Evolutionary conservation across 2,113 vertebrate genomes (phyloP), one percentile per base, ranked within the genome.

Genomic region (Erinaceus europaeus): DNA sequence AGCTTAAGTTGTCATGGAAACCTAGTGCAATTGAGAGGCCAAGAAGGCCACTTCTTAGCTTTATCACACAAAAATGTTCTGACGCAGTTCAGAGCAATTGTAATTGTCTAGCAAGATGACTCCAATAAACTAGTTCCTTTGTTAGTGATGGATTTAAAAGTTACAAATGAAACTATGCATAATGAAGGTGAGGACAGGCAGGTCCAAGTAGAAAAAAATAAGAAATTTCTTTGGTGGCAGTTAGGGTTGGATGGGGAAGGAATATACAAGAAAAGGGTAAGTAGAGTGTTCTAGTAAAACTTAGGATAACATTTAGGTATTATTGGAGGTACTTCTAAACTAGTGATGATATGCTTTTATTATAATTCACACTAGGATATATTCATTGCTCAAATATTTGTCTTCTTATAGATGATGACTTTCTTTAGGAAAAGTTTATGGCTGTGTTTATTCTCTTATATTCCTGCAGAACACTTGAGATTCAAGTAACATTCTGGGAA

Each of bases 1-100:
- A 69, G 25, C 48, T 15, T 40, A 4, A 61, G 55, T 92, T 62
- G 90, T 77, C 90, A 17, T 84, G 48, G n/a, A 62, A 71, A 74
- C 74, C 38, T 86, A 73, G 65, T 76, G 40, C 12, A 92, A 27
- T 2, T 72, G 90, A 87, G 38, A 34, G 25, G 5, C 55, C 34
- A 79, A 29, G 64, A 77, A 86, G 89, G 59, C 23, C n/a, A 79
- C n/a, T 52, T 20, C 46, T 61, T 67, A 79, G 40, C 57, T 18
- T 21, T 57, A 32, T 21, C 67, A 36, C 36, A 69, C 3, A 68
- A 34, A 61, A 59, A 82, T 17, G 5, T 69, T 77, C 68, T 71
- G 64, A 52, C 34, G 14, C 21, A 86, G 25, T 46, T 77, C 17
- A 91, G 36, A 71, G 76, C 17, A 87, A 40, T 38, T 74, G 46